Percentiles rank a stretch among this genome's conserved stretches.
These are phyloP conservation scores for Cephus nigrinus DNA, from an alignment of 2,888 invertebrate genomes.

Conservation along the genomic window DNA sequence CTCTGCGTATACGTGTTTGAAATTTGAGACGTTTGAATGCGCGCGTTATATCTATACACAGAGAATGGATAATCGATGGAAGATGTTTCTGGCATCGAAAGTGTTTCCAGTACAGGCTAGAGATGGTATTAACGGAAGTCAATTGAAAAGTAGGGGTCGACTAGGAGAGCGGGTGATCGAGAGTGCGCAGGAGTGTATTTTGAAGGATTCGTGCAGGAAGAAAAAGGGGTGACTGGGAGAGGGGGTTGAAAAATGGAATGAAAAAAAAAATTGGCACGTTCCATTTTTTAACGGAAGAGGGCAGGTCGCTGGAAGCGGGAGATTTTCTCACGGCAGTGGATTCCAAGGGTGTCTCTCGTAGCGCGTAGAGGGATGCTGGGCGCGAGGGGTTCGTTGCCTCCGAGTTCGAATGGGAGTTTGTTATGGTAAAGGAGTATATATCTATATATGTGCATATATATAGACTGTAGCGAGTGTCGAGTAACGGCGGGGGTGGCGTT, in stretches of 20 bases:
- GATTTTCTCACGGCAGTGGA: neutral
- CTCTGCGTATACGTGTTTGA: neutral
- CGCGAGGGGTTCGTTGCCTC: neutral
- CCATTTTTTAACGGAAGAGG: neutral
- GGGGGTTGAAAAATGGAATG: neutral
- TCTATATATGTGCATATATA: neutral
- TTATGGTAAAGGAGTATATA: neutral
- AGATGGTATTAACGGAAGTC: neutral
- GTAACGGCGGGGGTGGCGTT: neutral
- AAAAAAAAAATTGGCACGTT: neutral
- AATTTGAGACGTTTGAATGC: neutral
- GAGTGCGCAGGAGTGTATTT: neutral
- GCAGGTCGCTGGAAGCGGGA: neutral
- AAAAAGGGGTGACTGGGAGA: neutral
- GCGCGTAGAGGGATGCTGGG: slow-evolving; percentile 16
- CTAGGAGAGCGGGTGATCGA: neutral
- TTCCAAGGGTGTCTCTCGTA: neutral
- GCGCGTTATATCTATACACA: neutral
- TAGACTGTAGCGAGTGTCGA: neutral
- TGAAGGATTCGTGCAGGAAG: neutral
- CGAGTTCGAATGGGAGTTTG: neutral
- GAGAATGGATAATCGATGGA: neutral
- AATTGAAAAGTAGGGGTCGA: neutral
- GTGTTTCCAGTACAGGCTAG: neutral
- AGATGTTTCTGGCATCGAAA: neutral